Base-by-base conservation (phyloP, 2,797 vertebrate genomes). In the Cossypha dichroa region DNA sequence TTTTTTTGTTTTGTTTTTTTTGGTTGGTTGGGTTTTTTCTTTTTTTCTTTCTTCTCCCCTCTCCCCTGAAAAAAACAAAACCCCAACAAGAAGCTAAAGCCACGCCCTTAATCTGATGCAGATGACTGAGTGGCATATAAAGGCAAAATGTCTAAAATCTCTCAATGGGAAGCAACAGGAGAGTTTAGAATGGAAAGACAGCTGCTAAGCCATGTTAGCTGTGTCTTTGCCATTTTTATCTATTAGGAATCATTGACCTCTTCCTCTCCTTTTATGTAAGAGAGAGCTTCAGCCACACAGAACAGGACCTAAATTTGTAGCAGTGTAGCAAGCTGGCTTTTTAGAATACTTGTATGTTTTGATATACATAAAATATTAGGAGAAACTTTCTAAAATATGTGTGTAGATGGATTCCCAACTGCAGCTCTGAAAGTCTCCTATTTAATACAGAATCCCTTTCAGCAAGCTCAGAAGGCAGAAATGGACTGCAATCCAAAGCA, bases 381-480 rank as follows among this genome's bases (percentile, higher is more conserved):
- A 85, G 15, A 31, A 72, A 34, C 25, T 74, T 85, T 62, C 25
- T 56, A 58, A 88, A 72, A 28, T 34, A 45, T 1, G 1, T 45
- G 23, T 34, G 31, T 62, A 55, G 38, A 26, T 38, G 31, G 43
- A 62, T 68, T 67, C 46, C 49, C 62, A 20, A 13, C n/a, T 74
- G 15, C 36, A 87, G 40, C 29, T 92, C 85, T 78, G 80, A 62
- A 94, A 75, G 33, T 48, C 38, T 87, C 12, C 55, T 46, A 29
- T 63, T 84, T 77, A 51, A 62, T 70, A 78, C 36, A 78, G 72
- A 83, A 73, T 36, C 26, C 11, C 33, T 83, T 82, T 67, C 83
- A 89, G 59, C 52, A 38, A 92, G 45, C n/a, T 77, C 63, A 72
- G 64, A 75, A 91, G 81, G 63, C 54, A 77, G 80, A 94, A 77